Percentiles rank a stretch among this genome's conserved stretches.
These are phyloP conservation scores for Gadus macrocephalus DNA, from an alignment of 2,113 vertebrate genomes.

Conservation along the genomic window DNA sequence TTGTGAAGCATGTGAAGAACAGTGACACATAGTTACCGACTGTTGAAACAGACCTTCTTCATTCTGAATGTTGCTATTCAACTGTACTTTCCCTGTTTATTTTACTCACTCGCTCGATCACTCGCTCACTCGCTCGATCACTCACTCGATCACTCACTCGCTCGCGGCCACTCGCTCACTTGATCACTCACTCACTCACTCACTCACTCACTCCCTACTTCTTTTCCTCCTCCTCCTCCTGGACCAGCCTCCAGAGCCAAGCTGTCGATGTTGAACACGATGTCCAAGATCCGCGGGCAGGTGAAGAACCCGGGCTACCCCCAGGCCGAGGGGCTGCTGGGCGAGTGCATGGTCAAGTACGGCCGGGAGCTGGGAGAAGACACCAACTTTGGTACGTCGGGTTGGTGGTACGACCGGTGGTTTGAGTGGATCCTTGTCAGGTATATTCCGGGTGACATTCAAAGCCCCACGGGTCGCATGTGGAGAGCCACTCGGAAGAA, in stretches of 20 bases:
- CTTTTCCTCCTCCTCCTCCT: background rate
- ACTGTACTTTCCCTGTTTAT: no score
- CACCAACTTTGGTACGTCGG: constrained; percentile 89
- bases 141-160: no score
- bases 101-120: no score
- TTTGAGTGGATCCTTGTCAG: background rate
- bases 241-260: constrained; percentile 90
- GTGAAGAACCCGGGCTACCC: constrained; percentile 97
- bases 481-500: background rate
- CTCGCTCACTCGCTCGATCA: no score
- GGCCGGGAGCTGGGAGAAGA: constrained; percentile 94
- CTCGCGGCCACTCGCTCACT: no score
- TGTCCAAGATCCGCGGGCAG: constrained; percentile 97
- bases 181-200: no score
- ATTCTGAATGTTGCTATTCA: no score
- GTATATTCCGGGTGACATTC: background rate
- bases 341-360: constrained; percentile 91
- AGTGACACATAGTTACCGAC: no score
- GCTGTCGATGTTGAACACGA: constrained; percentile 94
- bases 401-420: constrained; percentile 7
- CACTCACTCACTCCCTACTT: background rate
- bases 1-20: no score
- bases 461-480: background rate
- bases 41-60: no score
- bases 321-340: constrained; percentile 91